Conservation (phyloP, 2,888 invertebrate species). For the Machimus rusticus region DNA sequence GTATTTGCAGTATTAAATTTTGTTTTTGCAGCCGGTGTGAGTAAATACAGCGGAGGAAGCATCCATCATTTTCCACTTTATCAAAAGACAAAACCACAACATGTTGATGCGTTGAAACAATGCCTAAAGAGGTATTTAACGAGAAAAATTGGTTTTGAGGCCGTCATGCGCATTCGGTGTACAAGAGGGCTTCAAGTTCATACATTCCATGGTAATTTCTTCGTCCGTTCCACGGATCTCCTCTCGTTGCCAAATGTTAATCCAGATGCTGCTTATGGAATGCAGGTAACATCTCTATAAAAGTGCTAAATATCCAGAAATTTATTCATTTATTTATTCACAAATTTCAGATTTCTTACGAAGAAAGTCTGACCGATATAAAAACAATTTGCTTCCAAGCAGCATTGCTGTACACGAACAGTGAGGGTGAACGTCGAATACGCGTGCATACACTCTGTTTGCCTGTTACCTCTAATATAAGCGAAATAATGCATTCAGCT, state of each 20-base stretch:
- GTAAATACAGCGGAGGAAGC: slow-evolving; percentile 94
- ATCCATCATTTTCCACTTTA: slow-evolving; percentile 93
- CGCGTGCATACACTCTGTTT: slow-evolving; percentile 96
- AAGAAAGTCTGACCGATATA: slow-evolving; percentile 86
- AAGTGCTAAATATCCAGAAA: neutral
- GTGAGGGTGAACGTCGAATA: slow-evolving; percentile 94
- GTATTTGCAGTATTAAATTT: neutral
- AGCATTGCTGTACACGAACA: slow-evolving; percentile 94
- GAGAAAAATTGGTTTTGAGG: slow-evolving; percentile 97
- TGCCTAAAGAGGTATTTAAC: slow-evolving; percentile 89
- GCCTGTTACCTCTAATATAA: slow-evolving; percentile 84
- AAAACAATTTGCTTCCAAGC: slow-evolving; percentile 97
- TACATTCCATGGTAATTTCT: slow-evolving; percentile 99
- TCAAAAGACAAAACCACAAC: slow-evolving; percentile 72
- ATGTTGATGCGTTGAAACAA: slow-evolving; percentile 77
- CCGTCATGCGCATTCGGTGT: slow-evolving; percentile 96
- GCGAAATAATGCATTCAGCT: slow-evolving; percentile 87
- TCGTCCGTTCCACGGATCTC: slow-evolving; percentile 96
- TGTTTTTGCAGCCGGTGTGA: slow-evolving; percentile 76
- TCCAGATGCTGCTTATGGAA: slow-evolving; percentile 97
- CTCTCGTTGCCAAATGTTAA: slow-evolving; percentile 96
- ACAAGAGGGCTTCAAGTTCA: slow-evolving; percentile 93
- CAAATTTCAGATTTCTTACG: slow-evolving; percentile 72
- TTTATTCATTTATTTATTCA: neutral
- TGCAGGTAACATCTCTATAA: slow-evolving; percentile 74